Percentiles rank a stretch among this genome's conserved stretches.
Evolutionary conservation across 1,140 invertebrate species (phyloP).

Genomic region (Drusus annulatus): DNA sequence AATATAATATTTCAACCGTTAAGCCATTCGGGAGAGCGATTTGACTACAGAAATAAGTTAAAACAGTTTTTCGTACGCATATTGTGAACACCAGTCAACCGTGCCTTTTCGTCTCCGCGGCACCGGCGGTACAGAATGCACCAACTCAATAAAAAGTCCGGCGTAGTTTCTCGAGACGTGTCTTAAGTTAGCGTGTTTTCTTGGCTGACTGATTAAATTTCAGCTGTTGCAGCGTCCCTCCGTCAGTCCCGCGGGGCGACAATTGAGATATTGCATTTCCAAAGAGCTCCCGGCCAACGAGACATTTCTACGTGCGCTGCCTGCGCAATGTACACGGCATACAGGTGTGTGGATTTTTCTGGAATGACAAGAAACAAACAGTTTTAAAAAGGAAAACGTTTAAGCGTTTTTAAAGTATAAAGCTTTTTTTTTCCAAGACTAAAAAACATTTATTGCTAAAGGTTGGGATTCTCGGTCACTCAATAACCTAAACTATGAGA

Average conservation of each 20-base stretch:
- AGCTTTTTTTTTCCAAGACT: no score
- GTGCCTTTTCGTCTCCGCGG: neutral
- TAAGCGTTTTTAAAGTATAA: no score
- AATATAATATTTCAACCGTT: no score
- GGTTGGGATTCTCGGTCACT: no score
- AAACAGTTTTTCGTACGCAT: neutral
- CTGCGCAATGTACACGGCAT: neutral
- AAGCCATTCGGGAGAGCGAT: no score
- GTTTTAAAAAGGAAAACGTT: no score
- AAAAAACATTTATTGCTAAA: no score
- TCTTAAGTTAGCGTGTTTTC: constrained; percentile 8
- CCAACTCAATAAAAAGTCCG: neutral
- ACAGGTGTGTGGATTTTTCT: neutral
- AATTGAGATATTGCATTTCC: constrained; percentile 44
- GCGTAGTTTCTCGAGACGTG: neutral
- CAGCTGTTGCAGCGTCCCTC: constrained; percentile 12
- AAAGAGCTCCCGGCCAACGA: constrained; percentile 21
- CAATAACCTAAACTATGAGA: no score
- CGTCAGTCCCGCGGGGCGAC: constrained; percentile 13
- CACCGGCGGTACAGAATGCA: neutral
- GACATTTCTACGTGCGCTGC: neutral
- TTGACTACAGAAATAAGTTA: no score
- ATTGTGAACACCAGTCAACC: neutral
- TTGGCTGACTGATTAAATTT: constrained; percentile 41
- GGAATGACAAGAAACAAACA: no score